These are phyloP conservation scores for Thunnus maccoyii DNA, from an alignment of 2,113 vertebrate genomes.

Conservation along the genomic window DNA sequence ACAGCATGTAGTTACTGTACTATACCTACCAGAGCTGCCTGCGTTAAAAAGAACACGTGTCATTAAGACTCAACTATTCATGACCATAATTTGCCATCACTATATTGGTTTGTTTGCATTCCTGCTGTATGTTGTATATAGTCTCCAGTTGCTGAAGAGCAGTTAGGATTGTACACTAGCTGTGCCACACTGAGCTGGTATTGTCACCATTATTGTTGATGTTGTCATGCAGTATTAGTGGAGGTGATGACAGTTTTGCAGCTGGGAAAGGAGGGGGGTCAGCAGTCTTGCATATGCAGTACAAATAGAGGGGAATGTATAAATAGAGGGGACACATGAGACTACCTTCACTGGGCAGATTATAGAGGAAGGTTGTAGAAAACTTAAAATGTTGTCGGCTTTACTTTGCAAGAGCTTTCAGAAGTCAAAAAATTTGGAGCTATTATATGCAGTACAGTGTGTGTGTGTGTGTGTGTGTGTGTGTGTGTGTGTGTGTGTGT, in stretches of 20 bases:
- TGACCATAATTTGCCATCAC: neutral
- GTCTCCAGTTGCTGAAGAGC: neutral
- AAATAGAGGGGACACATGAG: conserved; percentile 58
- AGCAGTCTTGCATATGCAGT: conserved; percentile 31
- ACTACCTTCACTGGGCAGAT: conserved; percentile 20
- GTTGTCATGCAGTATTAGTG: conserved; percentile 51
- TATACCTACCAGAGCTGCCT: conserved; percentile 4
- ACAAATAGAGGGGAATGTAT: conserved; percentile 43
- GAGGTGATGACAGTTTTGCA: conserved; percentile 52
- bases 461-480: neutral
- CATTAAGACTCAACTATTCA: neutral
- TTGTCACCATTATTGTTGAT: conserved; percentile 38
- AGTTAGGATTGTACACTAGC: conserved; percentile 8
- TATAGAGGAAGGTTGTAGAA: conserved; percentile 17
- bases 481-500: too few relatives aligned
- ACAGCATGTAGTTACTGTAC: neutral
- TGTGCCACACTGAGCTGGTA: conserved; percentile 14
- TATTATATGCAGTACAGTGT: conserved; percentile 1
- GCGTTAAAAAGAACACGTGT: neutral
- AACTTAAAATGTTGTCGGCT: conserved; percentile 32
- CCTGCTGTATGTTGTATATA: neutral
- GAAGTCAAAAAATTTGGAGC: conserved; percentile 21
- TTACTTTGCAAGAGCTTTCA: conserved; percentile 39
- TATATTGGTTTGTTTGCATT: conserved; percentile 17
- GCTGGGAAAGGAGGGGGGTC: conserved; percentile 22